A percentile compares a stretch with the other conserved stretches of the same genome.
Evolutionary conservation across 2,888 invertebrate genomes (phyloP).

Genomic region (Prosopocoilus inquinatus): DNA sequence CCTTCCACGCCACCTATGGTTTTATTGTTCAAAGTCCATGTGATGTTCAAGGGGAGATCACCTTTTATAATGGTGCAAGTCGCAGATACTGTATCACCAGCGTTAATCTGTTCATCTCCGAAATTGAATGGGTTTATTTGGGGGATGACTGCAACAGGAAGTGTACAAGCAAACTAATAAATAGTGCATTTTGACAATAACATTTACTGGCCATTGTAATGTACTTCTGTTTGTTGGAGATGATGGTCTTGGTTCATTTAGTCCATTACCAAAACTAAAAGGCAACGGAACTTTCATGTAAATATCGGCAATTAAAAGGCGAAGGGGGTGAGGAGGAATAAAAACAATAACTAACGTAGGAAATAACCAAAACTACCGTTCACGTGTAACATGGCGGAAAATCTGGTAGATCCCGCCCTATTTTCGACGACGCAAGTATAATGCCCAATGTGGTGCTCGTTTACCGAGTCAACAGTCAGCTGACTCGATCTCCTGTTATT

Average conservation of each 20-base stretch:
- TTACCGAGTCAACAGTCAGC: constrained; percentile 68
- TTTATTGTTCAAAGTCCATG: constrained; percentile 44
- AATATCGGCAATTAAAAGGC: not conserved
- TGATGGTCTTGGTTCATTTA: no score
- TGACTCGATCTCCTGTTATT: constrained; percentile 60
- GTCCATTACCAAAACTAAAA: no score
- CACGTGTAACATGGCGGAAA: constrained; percentile 67
- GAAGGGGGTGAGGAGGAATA: not conserved
- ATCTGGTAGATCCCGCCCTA: constrained; percentile 66
- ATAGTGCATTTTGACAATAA: no score
- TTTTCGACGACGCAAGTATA: constrained; percentile 79
- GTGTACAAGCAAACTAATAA: no score
- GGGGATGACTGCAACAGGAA: constrained; percentile 39
- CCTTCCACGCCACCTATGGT: constrained; percentile 47
- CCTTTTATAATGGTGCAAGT: constrained; percentile 76
- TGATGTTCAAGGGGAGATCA: constrained; percentile 67
- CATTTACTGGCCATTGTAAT: no score
- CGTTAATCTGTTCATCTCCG: constrained; percentile 62
- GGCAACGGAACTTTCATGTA: not conserved
- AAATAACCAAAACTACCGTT: constrained; percentile 56
- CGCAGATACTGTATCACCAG: constrained; percentile 72
- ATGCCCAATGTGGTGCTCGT: constrained; percentile 69
- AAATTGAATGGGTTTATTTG: constrained; percentile 48
- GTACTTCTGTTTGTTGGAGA: no score
- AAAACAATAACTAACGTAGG: not conserved